Conservation (phyloP, 2,113 vertebrate genomes). For the Aspidoscelis tigris region DNA sequence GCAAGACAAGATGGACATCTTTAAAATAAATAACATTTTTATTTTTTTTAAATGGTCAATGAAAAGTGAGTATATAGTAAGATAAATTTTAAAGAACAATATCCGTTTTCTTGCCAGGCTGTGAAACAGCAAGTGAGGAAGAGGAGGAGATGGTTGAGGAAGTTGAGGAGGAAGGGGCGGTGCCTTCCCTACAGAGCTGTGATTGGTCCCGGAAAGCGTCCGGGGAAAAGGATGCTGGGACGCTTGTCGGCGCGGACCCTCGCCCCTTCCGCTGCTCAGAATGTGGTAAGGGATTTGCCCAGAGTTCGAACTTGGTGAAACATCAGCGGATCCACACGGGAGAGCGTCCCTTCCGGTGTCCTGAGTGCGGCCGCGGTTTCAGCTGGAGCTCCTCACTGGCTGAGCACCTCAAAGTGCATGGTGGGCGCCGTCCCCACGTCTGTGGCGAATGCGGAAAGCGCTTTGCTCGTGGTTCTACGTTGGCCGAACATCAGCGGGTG, state of each 20-base stretch:
- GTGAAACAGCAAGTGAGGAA: constrained; percentile 9
- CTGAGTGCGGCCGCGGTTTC: constrained; percentile 21
- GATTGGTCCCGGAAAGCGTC: not conserved
- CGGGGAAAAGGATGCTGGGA: not conserved
- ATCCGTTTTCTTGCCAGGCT: not conserved
- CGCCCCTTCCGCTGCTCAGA: constrained; percentile 1
- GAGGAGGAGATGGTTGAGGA: constrained; percentile 2
- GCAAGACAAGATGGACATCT: no score
- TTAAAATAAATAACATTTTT: no score
- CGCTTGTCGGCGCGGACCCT: not conserved
- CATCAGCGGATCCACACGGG: constrained; percentile 23
- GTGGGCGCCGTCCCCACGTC: constrained; percentile 6
- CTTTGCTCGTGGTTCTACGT: constrained; percentile 55
- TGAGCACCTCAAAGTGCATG: not conserved
- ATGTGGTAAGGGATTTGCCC: constrained; percentile 37
- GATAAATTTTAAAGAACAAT: not conserved
- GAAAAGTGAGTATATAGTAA: not conserved
- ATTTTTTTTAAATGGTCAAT: no score
- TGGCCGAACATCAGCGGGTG: constrained; percentile 17
- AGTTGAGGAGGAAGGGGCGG: not conserved
- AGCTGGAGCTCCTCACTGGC: constrained; percentile 19
- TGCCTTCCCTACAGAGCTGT: not conserved
- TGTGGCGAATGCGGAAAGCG: constrained; percentile 60
- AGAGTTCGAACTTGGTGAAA: constrained; percentile 17
- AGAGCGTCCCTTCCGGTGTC: constrained; percentile 31